phyloP scores from a whole-genome alignment of 2,888 invertebrate genomes.

The Cordylochernes scorpioides region DNA sequence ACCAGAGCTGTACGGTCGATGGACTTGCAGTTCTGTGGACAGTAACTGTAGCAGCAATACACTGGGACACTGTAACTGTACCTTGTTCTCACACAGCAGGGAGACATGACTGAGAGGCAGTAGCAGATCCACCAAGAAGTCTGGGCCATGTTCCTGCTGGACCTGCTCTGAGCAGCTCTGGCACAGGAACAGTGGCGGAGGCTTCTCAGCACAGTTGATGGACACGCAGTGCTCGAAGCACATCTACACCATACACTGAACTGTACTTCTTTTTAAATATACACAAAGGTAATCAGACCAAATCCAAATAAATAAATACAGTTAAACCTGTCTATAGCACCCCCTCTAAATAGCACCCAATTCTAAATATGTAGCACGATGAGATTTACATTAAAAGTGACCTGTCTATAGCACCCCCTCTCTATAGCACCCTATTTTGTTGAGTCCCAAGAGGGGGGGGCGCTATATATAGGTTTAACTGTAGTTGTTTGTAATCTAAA shows the following conservation, averaged over 20 bases:
- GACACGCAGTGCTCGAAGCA: constrained; percentile 79
- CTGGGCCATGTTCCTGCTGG: constrained; percentile 28
- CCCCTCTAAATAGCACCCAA: too few relatives aligned
- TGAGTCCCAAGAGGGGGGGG: too few relatives aligned
- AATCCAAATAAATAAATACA: too few relatives aligned
- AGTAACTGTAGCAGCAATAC: not conserved
- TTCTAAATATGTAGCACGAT: too few relatives aligned
- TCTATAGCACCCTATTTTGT: too few relatives aligned
- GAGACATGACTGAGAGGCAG: constrained; percentile 85
- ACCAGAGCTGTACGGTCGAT: constrained; percentile 70
- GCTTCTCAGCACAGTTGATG: constrained; percentile 31
- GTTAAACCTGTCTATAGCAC: too few relatives aligned
- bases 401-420: too few relatives aligned
- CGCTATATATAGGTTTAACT: too few relatives aligned
- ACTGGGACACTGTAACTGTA: constrained; percentile 18
- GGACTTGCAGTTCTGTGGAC: constrained; percentile 58
- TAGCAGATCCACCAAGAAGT: constrained; percentile 29
- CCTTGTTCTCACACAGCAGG: constrained; percentile 84
- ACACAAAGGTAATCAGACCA: too few relatives aligned
- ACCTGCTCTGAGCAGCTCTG: constrained; percentile 54
- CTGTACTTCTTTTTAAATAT: not conserved
- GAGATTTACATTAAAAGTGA: too few relatives aligned
- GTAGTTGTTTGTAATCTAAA: too few relatives aligned
- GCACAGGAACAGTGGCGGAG: constrained; percentile 82
- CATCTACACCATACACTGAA: constrained; percentile 35